Evolutionary conservation across 2,113 vertebrate genomes (phyloP), one percentile per base, ranked within the genome.

Genomic region (Cinclus mexicanus): DNA sequence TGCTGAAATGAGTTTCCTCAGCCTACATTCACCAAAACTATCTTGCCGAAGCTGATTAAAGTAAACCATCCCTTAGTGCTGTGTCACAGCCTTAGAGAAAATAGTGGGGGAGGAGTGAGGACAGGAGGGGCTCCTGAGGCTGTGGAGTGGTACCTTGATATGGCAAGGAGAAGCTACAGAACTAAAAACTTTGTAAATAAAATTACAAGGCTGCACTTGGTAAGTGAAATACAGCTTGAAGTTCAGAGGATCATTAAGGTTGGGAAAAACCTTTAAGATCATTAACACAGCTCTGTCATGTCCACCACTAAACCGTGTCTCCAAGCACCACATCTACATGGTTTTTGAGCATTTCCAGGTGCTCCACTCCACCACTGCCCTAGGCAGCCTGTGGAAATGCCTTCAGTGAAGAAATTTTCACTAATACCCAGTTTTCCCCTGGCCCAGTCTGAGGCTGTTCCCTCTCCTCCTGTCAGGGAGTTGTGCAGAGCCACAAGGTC

Each of bases 371-470:
- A 39, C n/a, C 52, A 29, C 10, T 67, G 41, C 25, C 31, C 31
- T 31, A 8, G 25, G 25, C 31, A 57, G 26, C 37, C 64, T 57
- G 59, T 31, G 69, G n/a, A 63, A 76, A 25, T 42, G 47, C 55
- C 23, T 78, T 53, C 23, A n/a, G 28, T 35, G 61, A 46, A 77
- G 46, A 52, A 37, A 23, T 69, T 33, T 37, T 12, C 83, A 12
- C 12, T 14, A 3, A 33, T 87, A 28, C 23, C 39, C 55, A 69
- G 6, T 10, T 46, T 15, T 37, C 16, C 35, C 1, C 37, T 52
- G 46, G 63, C 5, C 0, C 61, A 68, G 44, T 11, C 6, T 44
- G 31, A 21, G 25, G 52, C 17, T 0, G 0, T 33, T 86, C 26
- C 53, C 52, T 68, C 61, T 68, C 20, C 16, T 76, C 37, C 82